Percentiles rank a stretch among this genome's conserved stretches.
phyloP scores from a whole-genome alignment of 2,888 invertebrate genomes.

The Tipula lateralis region DNA sequence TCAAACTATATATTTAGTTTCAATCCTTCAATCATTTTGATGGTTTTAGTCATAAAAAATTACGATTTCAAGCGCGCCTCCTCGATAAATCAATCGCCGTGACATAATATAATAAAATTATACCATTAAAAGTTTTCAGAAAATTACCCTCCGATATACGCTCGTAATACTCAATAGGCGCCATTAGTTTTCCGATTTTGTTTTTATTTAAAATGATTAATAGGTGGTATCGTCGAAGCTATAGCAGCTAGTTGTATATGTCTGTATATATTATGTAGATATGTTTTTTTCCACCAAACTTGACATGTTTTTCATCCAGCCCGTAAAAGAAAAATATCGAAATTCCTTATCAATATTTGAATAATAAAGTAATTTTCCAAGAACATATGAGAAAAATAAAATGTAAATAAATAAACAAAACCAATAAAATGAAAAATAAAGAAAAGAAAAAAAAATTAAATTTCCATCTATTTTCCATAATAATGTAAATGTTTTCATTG shows the following conservation, averaged over 20 bases:
- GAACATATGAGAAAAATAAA: not conserved
- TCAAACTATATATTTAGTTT: no score
- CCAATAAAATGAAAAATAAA: conserved; percentile 1
- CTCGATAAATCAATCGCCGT: not conserved
- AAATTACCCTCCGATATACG: not conserved
- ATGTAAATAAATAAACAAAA: conserved; percentile 9
- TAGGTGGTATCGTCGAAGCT: not conserved
- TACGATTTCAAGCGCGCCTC: not conserved
- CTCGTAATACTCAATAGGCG: not conserved
- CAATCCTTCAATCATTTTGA: not conserved
- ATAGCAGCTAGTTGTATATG: not conserved
- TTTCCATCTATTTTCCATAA: conserved; percentile 28
- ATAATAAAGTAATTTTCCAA: conserved; percentile 11
- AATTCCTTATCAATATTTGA: conserved; percentile 33
- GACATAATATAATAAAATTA: not conserved
- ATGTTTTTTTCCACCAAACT: not conserved
- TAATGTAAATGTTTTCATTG: conserved; percentile 11
- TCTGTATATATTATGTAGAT: no score
- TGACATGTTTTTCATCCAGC: not conserved
- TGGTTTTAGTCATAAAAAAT: not conserved
- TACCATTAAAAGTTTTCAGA: not conserved
- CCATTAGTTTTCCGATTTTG: not conserved
- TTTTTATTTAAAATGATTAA: not conserved
- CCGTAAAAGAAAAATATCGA: not conserved
- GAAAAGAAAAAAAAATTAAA: not conserved